Base-by-base conservation (phyloP, 2,113 vertebrate species). In the Cryptomyrus ogoouensis region DNA sequence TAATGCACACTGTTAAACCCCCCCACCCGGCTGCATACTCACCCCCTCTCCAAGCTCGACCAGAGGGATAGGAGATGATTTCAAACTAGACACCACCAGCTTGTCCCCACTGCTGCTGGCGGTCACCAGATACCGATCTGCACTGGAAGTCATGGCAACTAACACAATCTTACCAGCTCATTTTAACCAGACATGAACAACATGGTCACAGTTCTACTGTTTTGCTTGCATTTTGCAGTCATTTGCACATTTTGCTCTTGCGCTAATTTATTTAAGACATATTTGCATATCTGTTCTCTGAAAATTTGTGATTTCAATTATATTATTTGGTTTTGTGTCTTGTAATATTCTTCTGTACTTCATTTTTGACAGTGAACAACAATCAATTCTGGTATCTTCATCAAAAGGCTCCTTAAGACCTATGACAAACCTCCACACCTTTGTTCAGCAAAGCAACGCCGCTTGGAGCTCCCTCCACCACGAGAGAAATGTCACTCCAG, bases 1-100 rank as follows among this genome's bases (percentile, higher is more conserved):
- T 8, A 39, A n/a, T 62, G 77, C 9, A 49, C 42, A 66, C n/a
- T 70, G 15, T 42, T 5, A 19, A 62, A 10, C 7, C 44, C 42
- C 35, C 47, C 56, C 13, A 27, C 5, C n/a, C 2, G 1, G 15
- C 27, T 42, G 74, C 66, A 88, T 91, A 96, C 98, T 97, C 95
- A 99, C 98, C 95, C 97, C 98, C 91, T 98, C 98, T 0, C 95
- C 98, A 92, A 99, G 95, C 90, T 98, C 97, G 91, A 98, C 95
- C 90, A 99, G 94, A 5, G 97, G 93, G 90, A 97, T 94, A 13
- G 97, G 96, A 93, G 97, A 96, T 4, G 96, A 94, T 94, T 99
- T 99, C 90, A 97, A 97, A 94, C 96, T 97, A 91, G 97, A 98
- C 90, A 99, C 93, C 90, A 98, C 97, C 93, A 99, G 96, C 94